These are phyloP conservation scores for Thereva unica DNA, from an alignment of 2,888 invertebrate genomes.

Conservation along the genomic window DNA sequence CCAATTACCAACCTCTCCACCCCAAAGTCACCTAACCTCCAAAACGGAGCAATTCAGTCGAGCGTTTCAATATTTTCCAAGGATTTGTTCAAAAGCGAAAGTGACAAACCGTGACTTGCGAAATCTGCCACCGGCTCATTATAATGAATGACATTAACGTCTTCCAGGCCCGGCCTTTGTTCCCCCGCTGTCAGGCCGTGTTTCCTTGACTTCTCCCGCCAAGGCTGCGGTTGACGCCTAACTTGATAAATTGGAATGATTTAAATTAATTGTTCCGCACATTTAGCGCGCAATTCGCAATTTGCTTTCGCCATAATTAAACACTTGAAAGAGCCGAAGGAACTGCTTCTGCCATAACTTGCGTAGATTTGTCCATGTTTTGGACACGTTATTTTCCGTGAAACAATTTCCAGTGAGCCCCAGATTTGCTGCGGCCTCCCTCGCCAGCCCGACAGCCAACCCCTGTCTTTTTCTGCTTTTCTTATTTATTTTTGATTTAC, in stretches of 20 bases:
- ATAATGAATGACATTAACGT: too few species aligned
- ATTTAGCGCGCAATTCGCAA: conserved; percentile 5
- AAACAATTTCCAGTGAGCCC: conserved; percentile 10
- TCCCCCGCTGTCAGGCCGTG: neutral
- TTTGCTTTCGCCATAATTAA: conserved; percentile 14
- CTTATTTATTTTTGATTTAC: conserved; percentile 36
- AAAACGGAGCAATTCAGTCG: too few species aligned
- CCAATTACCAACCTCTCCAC: too few species aligned
- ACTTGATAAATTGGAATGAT: conserved; percentile 24
- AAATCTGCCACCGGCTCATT: too few species aligned
- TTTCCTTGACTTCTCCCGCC: neutral
- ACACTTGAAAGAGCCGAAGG: neutral
- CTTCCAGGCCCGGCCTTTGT: neutral
- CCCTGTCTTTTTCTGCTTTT: conserved; percentile 29
- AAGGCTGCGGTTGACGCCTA: conserved; percentile 22
- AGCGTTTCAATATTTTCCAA: too few species aligned
- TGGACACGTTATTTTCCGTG: conserved; percentile 25
- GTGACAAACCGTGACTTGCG: too few species aligned
- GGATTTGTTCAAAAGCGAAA: too few species aligned
- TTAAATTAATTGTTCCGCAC: conserved; percentile 15
- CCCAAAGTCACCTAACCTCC: too few species aligned
- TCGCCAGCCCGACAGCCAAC: conserved; percentile 5
- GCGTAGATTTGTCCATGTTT: conserved; percentile 4
- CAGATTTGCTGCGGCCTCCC: neutral
- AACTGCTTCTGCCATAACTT: neutral